phyloP scores from a whole-genome alignment of 2,797 vertebrate species.

The Triplophysa yarkandensis region DNA sequence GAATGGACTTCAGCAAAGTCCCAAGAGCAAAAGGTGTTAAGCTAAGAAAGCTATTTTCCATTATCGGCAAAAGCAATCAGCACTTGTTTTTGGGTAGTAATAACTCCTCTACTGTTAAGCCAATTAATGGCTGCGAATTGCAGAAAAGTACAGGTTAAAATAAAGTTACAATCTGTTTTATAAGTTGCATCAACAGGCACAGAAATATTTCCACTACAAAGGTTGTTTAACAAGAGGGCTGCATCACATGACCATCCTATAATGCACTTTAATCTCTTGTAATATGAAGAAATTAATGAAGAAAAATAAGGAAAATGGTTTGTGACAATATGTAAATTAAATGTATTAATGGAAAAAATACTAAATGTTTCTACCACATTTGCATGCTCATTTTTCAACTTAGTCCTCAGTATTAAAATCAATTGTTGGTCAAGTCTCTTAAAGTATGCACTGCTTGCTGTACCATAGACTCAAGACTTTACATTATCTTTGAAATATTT shows the following conservation, averaged over 20 bases:
- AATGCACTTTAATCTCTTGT: too few species aligned
- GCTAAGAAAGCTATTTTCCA: constrained; percentile 16
- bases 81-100: constrained; percentile 6
- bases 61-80: constrained; percentile 32
- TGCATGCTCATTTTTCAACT: too few species aligned
- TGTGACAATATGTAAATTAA: too few species aligned
- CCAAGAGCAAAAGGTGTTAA: constrained; percentile 27
- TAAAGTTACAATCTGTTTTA: constrained; percentile 6
- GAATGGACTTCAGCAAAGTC: neutral
- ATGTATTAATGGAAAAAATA: too few species aligned
- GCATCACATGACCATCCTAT: too few species aligned
- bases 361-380: too few species aligned
- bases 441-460: neutral
- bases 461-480: too few species aligned
- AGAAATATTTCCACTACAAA: too few species aligned
- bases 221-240: too few species aligned
- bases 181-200: too few species aligned
- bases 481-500: neutral
- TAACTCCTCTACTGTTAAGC: neutral
- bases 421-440: neutral
- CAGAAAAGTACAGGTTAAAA: neutral
- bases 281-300: too few species aligned
- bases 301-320: too few species aligned
- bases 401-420: neutral
- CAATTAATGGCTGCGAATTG: constrained; percentile 21